Conservation (phyloP, 1,140 invertebrate species). For the Batillaria attramentaria region DNA sequence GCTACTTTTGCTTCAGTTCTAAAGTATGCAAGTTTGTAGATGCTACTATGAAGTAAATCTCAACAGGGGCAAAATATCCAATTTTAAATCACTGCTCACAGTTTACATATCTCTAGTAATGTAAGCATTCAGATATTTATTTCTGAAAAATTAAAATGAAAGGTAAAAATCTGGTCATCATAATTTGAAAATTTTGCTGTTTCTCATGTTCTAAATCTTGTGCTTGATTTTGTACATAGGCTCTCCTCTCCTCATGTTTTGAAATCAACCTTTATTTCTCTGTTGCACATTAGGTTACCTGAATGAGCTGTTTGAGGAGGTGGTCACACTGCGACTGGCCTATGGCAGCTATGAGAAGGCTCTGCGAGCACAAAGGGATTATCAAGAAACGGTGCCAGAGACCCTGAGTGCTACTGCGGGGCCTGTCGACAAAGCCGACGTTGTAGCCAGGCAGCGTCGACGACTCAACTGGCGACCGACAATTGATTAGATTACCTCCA, state of each 20-base stretch:
- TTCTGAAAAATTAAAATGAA: neutral
- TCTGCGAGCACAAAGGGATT: constrained; percentile 2
- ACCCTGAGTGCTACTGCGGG: neutral
- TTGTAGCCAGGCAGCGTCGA: neutral
- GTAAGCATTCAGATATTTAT: neutral
- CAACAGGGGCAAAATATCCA: neutral
- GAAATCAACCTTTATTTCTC: neutral
- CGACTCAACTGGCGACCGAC: neutral
- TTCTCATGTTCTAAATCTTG: neutral
- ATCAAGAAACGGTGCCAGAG: neutral
- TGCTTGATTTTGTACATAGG: neutral
- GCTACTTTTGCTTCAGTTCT: neutral
- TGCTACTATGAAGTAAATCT: too few relatives aligned
- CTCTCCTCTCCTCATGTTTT: neutral
- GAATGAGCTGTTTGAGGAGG: too few relatives aligned
- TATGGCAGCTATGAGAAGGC: neutral
- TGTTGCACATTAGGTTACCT: too few relatives aligned
- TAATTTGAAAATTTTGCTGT: neutral
- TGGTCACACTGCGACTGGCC: too few relatives aligned
- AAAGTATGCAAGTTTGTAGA: constrained; percentile 11
- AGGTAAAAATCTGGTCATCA: constrained; percentile 3
- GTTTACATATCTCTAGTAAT: too few relatives aligned
- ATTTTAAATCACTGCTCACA: neutral
- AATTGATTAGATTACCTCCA: too few relatives aligned
- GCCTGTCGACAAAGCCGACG: neutral